Evolutionary conservation across 2,888 invertebrate genomes (phyloP).

Genomic region (Sesia apiformis): DNA sequence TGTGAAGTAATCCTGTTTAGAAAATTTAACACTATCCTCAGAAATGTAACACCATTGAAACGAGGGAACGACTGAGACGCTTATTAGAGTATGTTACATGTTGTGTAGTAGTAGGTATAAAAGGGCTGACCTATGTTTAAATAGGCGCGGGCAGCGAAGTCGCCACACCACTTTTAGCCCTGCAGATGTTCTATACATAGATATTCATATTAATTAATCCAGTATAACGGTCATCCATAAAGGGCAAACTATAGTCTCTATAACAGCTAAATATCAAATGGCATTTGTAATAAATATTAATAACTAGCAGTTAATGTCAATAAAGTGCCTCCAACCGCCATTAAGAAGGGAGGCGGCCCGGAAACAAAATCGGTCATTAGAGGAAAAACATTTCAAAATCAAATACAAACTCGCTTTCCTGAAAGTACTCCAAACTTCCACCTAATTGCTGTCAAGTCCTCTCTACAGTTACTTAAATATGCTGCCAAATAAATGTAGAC

Average conservation of each 20-base stretch:
- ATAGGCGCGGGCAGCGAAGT: too few species aligned
- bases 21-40: too few species aligned
- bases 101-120: too few species aligned
- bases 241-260: neutral
- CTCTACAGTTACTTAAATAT: constrained; percentile 28
- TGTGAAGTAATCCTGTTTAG: too few species aligned
- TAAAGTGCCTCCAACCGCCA: constrained; percentile 42
- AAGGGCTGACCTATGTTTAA: too few species aligned
- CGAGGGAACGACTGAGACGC: too few species aligned
- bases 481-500: constrained; percentile 17
- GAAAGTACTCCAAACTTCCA: constrained; percentile 39
- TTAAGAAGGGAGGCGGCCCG: constrained; percentile 25
- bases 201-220: neutral
- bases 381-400: constrained; percentile 58
- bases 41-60: too few species aligned
- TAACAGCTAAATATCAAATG: constrained; percentile 19
- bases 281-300: constrained; percentile 40
- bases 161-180: too few species aligned
- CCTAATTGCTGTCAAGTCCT: constrained; percentile 20
- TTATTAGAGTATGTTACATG: too few species aligned
- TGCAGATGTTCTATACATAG: too few species aligned
- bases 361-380: constrained; percentile 51
- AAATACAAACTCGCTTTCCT: constrained; percentile 47
- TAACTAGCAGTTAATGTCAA: constrained; percentile 40
- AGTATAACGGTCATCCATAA: neutral